Percentiles rank a stretch among this genome's conserved stretches.
Conservation (phyloP, 2,888 invertebrate genomes). For the Orthonychiurus folsomi region DNA sequence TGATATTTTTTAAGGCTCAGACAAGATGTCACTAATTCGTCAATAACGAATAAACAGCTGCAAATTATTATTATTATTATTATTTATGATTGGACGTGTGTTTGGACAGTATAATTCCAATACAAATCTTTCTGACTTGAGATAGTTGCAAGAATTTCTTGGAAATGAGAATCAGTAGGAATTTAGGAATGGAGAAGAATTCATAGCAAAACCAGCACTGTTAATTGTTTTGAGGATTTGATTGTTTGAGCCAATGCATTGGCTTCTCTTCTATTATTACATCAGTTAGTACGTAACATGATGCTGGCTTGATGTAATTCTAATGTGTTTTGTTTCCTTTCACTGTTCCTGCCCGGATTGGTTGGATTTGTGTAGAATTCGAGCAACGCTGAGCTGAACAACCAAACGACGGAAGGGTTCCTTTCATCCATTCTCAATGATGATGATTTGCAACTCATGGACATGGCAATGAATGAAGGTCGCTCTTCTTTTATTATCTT, state of each 20-base stretch:
- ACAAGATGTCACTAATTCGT: too few species aligned
- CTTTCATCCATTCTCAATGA: constrained; percentile 80
- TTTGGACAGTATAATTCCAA: too few species aligned
- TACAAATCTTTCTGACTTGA: too few species aligned
- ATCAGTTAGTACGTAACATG: not conserved
- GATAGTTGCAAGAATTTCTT: too few species aligned
- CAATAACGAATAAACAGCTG: too few species aligned
- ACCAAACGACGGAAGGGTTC: constrained; percentile 72
- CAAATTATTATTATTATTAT: too few species aligned
- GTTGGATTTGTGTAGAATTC: constrained; percentile 48
- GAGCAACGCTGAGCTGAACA: constrained; percentile 53
- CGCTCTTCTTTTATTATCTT: constrained; percentile 43
- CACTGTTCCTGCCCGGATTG: not conserved
- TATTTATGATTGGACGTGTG: too few species aligned
- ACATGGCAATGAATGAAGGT: constrained; percentile 85
- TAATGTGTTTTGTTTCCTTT: not conserved
- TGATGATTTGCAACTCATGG: constrained; percentile 81
- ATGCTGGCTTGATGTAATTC: not conserved
- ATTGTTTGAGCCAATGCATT: not conserved
- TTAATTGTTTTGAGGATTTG: not conserved
- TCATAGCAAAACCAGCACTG: not conserved
- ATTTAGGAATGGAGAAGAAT: not conserved
- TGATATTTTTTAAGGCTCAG: not conserved
- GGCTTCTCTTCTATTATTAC: too few species aligned
- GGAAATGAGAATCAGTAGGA: not conserved